Evolutionary conservation across 2,797 vertebrate genomes (phyloP).

Genomic region (Anisognathus igniventris): DNA sequence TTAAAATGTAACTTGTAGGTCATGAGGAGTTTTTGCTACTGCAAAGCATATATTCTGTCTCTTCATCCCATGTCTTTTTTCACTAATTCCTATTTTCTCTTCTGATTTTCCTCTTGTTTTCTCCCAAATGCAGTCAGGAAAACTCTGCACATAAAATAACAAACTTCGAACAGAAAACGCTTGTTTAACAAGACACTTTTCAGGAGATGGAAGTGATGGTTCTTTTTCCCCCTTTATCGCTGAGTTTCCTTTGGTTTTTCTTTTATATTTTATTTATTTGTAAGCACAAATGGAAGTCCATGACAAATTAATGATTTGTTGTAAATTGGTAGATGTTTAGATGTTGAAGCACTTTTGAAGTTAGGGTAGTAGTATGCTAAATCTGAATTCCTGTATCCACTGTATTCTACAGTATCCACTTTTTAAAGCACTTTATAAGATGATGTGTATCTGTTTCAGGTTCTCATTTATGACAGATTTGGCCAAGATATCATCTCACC

Average conservation of each 20-base stretch:
- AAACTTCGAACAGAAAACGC: background rate
- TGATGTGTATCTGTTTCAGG: conserved; percentile 71
- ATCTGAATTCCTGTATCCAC: background rate
- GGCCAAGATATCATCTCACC: conserved; percentile 98
- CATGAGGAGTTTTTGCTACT: background rate
- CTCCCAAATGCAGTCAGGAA: background rate
- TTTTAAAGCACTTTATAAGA: background rate
- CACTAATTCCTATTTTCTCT: background rate
- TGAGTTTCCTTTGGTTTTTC: background rate
- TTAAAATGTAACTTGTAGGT: background rate
- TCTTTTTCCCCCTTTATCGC: background rate
- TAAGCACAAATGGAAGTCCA: background rate
- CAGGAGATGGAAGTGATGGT: background rate
- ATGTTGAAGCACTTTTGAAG: background rate
- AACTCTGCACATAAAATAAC: background rate
- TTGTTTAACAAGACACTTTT: background rate
- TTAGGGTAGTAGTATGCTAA: background rate
- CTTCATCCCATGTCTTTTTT: background rate
- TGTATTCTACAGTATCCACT: background rate
- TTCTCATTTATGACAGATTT: conserved; percentile 94
- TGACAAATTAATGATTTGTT: background rate
- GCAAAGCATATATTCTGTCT: background rate
- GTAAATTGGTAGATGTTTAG: background rate
- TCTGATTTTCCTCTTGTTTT: background rate
- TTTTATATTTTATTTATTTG: background rate